Percentiles rank a stretch among this genome's conserved stretches.
Conservation (phyloP, 2,888 invertebrate species). For the Myathropa florea region DNA sequence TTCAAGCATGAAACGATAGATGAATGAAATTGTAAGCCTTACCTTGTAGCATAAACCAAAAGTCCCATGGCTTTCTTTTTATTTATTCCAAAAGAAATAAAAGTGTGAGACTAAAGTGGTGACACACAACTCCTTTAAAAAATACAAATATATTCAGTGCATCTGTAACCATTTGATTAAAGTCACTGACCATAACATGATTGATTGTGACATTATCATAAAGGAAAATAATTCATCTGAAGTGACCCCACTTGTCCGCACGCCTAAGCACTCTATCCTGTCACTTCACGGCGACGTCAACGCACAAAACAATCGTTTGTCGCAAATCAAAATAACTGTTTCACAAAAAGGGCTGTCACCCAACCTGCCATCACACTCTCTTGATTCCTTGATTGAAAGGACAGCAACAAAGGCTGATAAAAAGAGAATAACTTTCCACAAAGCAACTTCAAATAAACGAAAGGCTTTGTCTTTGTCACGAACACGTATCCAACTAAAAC, state of each 20-base stretch:
- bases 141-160: too few relatives aligned
- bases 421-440: not conserved
- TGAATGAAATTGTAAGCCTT: too few relatives aligned
- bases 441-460: slow-evolving; percentile 46
- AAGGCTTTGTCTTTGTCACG: slow-evolving; percentile 53
- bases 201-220: not conserved
- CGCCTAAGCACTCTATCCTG: not conserved
- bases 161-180: not conserved
- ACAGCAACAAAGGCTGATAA: slow-evolving; percentile 23
- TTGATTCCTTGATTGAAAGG: slow-evolving; percentile 43
- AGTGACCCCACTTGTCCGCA: not conserved
- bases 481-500: slow-evolving; percentile 40
- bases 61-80: too few relatives aligned
- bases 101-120: too few relatives aligned
- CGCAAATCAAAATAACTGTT: slow-evolving; percentile 19
- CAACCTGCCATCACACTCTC: slow-evolving; percentile 18
- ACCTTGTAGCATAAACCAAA: too few relatives aligned
- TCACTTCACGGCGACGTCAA: not conserved
- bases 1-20: too few relatives aligned
- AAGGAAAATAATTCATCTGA: not conserved
- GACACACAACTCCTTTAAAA: too few relatives aligned
- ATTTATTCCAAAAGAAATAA: too few relatives aligned
- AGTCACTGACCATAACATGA: not conserved
- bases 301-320: not conserved
- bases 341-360: slow-evolving; percentile 28